Evolutionary conservation across 2,113 vertebrate species (phyloP), one percentile per base, ranked within the genome.

Genomic region (Gopherus flavomarginatus): DNA sequence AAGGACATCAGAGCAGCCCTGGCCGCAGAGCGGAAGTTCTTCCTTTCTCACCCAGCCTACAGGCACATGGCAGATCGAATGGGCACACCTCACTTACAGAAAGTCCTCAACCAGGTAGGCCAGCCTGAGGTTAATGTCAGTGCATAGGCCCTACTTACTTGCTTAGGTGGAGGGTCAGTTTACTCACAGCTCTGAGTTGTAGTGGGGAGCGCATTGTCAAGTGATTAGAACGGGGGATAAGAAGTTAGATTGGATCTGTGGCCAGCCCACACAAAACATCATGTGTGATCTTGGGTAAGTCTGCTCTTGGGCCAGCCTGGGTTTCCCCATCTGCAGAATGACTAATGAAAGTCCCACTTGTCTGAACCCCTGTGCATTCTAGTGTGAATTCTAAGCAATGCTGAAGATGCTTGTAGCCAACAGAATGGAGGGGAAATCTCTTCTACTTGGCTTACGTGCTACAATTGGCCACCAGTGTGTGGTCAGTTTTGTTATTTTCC

Each of bases 51-150:
- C 93, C 99, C 99, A 0, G 98, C 97, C 0, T 99, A 99, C 96
- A 98, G 99, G 96, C 99, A 99, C 97, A 98, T 99, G 65, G 99
- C 99, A 1, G 99, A 99, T 95, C 98, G 99, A 53, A 99, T 99
- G 99, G 99, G 99, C 38, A 99, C 99, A 1, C 98, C 99, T 0
- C 99, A 99, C 95, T 96, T 99, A 65, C 99, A 99, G 97, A 99
- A 99, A 85, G 90, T 98, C 11, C 98, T 99, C n/a, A 99, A 99
- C 97, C 99, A 99, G 99, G 99, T 99, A 53, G 6, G 78, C 10
- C 53, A 14, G 31, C 17, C 49, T 5, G 59, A 38, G 8, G 31
- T n/a, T 14, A 5, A 11, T 82, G 26, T 80, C 26, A n/a, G 72
- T 75, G 79, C 47, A 8, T 78, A 21, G 5, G 22, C n/a, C 38